Evolutionary conservation across 1,140 invertebrate species (phyloP).

Genomic region (Zaprionus africanus): DNA sequence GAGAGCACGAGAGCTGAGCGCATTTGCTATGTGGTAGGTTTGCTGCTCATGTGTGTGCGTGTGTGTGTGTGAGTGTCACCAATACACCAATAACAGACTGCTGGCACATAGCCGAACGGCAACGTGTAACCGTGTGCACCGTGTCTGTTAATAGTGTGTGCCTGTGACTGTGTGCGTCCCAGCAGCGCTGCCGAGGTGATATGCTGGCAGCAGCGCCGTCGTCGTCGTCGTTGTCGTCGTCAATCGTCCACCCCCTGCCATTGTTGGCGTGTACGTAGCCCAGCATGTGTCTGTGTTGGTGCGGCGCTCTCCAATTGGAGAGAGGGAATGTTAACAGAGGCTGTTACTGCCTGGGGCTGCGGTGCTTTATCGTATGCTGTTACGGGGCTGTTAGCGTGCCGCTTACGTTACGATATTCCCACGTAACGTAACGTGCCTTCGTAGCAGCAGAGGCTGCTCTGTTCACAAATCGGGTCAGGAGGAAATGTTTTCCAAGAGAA

Average conservation of each 20-base stretch:
- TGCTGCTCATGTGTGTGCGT: constrained; percentile 19
- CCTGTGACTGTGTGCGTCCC: constrained; percentile 39
- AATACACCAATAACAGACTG: constrained; percentile 70
- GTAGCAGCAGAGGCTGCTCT: neutral
- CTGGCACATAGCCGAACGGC: constrained; percentile 59
- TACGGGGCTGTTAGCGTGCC: constrained; percentile 13
- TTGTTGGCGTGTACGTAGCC: neutral
- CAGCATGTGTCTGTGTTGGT: constrained; percentile 30
- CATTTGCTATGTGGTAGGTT: constrained; percentile 45
- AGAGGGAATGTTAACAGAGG: constrained; percentile 34
- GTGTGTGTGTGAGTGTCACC: constrained; percentile 40
- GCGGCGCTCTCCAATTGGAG: constrained; percentile 67
- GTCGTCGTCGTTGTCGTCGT: neutral
- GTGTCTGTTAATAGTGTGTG: constrained; percentile 57
- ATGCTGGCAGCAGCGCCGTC: constrained; percentile 35
- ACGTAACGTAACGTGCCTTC: constrained; percentile 33
- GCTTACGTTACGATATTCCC: constrained; percentile 43
- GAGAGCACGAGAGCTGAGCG: constrained; percentile 36
- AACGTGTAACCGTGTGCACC: constrained; percentile 71
- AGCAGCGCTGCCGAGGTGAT: constrained; percentile 57
- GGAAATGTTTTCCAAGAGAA: neutral
- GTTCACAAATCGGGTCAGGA: neutral
- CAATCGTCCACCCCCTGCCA: constrained; percentile 24
- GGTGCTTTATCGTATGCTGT: constrained; percentile 59
- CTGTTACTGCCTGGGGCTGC: constrained; percentile 16